Base-by-base conservation (phyloP, 2,797 vertebrate species). In the Lutjanus argentimaculatus region DNA sequence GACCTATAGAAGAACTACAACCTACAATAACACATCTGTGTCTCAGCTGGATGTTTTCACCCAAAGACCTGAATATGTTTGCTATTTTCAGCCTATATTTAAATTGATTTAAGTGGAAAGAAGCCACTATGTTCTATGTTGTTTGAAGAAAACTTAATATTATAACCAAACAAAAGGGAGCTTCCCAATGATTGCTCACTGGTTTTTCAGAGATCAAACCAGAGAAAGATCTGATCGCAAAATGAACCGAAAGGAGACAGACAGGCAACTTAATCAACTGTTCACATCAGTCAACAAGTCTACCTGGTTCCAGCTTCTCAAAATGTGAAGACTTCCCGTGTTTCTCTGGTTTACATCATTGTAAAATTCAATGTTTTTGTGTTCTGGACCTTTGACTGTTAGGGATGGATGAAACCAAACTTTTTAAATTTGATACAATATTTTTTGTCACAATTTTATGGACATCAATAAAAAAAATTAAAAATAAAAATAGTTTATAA, bases 1-100 rank as follows among this genome's bases (percentile, higher is more conserved):
- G 0, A 45, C 48, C 49, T 8, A 67, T 17, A 82, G 21, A 17
- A 58, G 45, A 85, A 90, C 70, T 86, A n/a, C 90, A 89, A 46
- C 3, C 45, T 67, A n/a, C 15, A 57, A 61, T 80, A 49, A 82
- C 53, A 67, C 64, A 49, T 16, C 6, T 15, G 42, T n/a, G 21
- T 51, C 48, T 71, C 17, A 57, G 16, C 17, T 64, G 48, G 21
- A 79, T 57, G 19, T 67, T 51, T 2, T 13, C 13, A 52, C 30
- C 8, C 7, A 12, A 21, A 0, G 22, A 61, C 1, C 15, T 63
- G 46, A 63, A 36, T 2, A 21, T 22, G 12, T 59, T 64, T 15
- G 40, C 0, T 19, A 1, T 2, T 12, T 53, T 51, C 12, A 36
- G 10, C 36, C n/a, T 14, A 1, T 12, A 51, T 21, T 22, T 49